These are phyloP conservation scores for Nasua narica DNA, from an alignment of 2,797 vertebrate species.

Conservation along the genomic window DNA sequence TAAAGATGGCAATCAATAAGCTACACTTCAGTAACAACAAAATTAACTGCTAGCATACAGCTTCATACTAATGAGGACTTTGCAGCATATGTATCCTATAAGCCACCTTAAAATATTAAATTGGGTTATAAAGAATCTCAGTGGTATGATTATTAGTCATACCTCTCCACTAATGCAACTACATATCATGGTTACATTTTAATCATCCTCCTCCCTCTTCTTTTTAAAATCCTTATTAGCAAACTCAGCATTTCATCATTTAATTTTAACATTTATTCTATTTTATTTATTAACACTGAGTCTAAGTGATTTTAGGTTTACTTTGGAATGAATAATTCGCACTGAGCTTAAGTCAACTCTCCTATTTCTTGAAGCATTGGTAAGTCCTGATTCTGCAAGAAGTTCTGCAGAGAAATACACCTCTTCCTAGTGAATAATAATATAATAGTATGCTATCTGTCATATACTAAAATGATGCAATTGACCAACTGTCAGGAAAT, in stretches of 20 bases:
- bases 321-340: not conserved
- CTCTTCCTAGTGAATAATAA: constrained; percentile 34
- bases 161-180: not conserved
- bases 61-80: not conserved
- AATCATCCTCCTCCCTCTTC: not conserved
- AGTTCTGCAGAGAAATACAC: constrained; percentile 19
- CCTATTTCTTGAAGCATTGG: not conserved
- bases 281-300: constrained; percentile 30
- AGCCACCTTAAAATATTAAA: not conserved
- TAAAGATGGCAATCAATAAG: not conserved
- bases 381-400: constrained; percentile 10
- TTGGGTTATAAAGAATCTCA: not conserved
- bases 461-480: constrained; percentile 47
- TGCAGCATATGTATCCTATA: not conserved
- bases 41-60: not conserved
- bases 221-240: not conserved
- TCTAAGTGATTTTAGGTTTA: constrained; percentile 23
- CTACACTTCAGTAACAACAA: not conserved
- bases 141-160: constrained; percentile 2
- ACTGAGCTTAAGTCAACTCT: not conserved
- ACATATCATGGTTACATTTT: not conserved
- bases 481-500: constrained; percentile 58
- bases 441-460: constrained; percentile 39
- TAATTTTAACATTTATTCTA: constrained; percentile 26
- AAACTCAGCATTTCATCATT: not conserved